These are phyloP conservation scores for Troides helena DNA, from an alignment of 2,888 invertebrate species.

Conservation along the genomic window DNA sequence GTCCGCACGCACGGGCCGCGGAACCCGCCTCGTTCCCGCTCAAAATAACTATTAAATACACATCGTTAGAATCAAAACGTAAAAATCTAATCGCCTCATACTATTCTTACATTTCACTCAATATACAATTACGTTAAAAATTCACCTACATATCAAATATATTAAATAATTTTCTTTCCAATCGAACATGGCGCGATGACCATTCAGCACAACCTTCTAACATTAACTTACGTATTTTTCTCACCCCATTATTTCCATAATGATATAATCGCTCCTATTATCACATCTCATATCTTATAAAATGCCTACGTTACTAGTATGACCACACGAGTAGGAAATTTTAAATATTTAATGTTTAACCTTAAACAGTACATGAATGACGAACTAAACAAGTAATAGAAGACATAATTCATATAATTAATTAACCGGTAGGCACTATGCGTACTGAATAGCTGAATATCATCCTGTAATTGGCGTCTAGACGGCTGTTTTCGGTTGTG, in stretches of 20 bases:
- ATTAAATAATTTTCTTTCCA: background rate
- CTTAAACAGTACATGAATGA: background rate
- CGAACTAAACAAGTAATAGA: background rate
- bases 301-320: background rate
- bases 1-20: conserved; percentile 9
- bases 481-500: conserved; percentile 19
- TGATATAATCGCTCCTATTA: background rate
- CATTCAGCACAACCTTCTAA: background rate
- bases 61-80: background rate
- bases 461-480: conserved; percentile 11
- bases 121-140: too few relatives aligned
- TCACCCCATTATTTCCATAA: background rate
- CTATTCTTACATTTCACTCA: too few relatives aligned
- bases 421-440: background rate
- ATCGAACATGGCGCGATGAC: background rate
- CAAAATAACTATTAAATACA: conserved; percentile 1
- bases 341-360: too few relatives aligned
- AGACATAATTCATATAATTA: conserved; percentile 1
- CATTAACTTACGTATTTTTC: background rate
- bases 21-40: conserved; percentile 19
- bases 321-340: too few relatives aligned
- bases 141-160: too few relatives aligned
- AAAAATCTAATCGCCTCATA: too few relatives aligned
- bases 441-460: background rate
- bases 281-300: background rate